Base-by-base conservation (phyloP, 2,888 invertebrate genomes). In the Flexamia atlantica region DNA sequence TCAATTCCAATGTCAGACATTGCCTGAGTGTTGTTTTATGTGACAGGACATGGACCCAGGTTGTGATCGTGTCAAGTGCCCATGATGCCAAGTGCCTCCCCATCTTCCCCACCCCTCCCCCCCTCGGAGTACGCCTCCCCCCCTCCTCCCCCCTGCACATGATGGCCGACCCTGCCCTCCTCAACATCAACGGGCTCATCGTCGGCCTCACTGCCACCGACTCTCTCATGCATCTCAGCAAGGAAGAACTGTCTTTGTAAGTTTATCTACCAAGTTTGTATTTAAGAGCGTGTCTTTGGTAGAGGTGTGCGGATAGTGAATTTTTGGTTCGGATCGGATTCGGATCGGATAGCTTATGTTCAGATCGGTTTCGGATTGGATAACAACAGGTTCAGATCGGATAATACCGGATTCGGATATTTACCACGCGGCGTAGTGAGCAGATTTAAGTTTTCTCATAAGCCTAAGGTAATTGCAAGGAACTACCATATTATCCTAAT, bases 51-150 rank as follows among this genome's bases (percentile, higher is more conserved):
- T 90, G 90, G 23, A 95, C 95, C 12, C 93, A 95, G 87, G 92
- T 97, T 68, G 92, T 97, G 79, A 89, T 98, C 83, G 93, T 97
- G 25, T 92, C 97, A 3, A 97, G 95, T 57, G 91, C 91, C 85
- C 93, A 94, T 88, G 98, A 98, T 89, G 94, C 94, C 0, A 95
- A 96, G 90, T 95, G 96, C 87, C 93, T 95, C 86, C 92, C 93
- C 76, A 93, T 97, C 0, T 98, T 95, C 90, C 98, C 98, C 4
- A 97, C 97, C 0, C 95, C 96, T 14, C 94, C 97, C 0, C 96
- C 94, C 88, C 88, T 92, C 10, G 91, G 92, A 14, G 91, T 92
- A 86, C 82, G 86, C 3, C 85, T 80, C 46, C 72, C 87, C 64
- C 88, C 92, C 10, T 95, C 95, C 89, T 88, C 92, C 9, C 95